Conservation (phyloP, 2,797 vertebrate species). For the Coreius guichenoti region DNA sequence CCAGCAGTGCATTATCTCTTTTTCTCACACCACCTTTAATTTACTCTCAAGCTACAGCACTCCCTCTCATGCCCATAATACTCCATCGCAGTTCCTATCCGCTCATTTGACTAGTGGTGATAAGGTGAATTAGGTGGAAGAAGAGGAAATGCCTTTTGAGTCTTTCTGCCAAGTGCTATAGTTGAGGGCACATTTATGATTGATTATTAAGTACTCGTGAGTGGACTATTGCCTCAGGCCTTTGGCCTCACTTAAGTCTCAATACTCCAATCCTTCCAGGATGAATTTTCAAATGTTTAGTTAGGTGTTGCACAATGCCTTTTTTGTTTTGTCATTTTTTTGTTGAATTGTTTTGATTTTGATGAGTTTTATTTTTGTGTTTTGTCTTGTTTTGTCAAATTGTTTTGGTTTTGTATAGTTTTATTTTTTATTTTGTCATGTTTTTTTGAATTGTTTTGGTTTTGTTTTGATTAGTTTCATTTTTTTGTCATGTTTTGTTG, state of each 20-base stretch:
- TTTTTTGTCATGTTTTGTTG: too few species aligned
- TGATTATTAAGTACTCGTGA: not conserved
- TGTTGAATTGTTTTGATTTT: too few species aligned
- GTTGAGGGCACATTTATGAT: constrained; percentile 3
- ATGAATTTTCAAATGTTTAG: not conserved
- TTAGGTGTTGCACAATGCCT: not conserved
- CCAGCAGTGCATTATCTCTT: constrained; percentile 52
- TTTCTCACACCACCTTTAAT: constrained; percentile 56
- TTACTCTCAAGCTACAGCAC: constrained; percentile 13
- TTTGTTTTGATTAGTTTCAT: not conserved
- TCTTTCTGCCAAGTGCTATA: constrained; percentile 12
- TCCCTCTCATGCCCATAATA: not conserved
- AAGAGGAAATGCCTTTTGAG: constrained; percentile 23
- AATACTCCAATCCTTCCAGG: not conserved
- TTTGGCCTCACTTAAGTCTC: constrained; percentile 7
- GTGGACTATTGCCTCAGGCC: not conserved
- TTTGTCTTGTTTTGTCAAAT: too few species aligned
- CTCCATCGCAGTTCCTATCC: not conserved
- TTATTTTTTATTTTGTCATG: not conserved
- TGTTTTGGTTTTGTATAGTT: too few species aligned
- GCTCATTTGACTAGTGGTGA: constrained; percentile 19
- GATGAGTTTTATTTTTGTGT: not conserved
- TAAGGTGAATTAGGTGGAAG: constrained; percentile 19
- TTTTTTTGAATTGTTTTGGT: not conserved
- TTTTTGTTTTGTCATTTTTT: not conserved